Percentiles rank a stretch among this genome's conserved stretches.
Evolutionary conservation across 1,140 invertebrate species (phyloP).

Genomic region (Camponotus pennsylvanicus): DNA sequence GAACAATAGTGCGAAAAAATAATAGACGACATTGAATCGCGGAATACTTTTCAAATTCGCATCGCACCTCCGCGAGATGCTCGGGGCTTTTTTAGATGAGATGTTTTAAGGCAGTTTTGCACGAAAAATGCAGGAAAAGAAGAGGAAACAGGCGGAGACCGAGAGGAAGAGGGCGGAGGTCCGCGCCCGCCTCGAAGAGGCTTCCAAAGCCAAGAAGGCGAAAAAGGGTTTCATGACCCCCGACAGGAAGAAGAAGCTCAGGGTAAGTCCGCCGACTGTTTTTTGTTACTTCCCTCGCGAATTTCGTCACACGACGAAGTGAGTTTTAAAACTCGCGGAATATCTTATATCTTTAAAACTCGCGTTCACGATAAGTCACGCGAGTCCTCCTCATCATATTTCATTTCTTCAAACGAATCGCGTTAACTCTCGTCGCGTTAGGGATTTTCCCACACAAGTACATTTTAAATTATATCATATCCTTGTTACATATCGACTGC

Average conservation of each 20-base stretch:
- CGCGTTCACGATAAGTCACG: slow-evolving; percentile 5
- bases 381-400: slow-evolving; percentile 9
- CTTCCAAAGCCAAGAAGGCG: slow-evolving; percentile 97
- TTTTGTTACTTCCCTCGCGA: slow-evolving; percentile 24
- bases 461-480: slow-evolving; percentile 13
- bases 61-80: slow-evolving; percentile 9
- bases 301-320: background rate
- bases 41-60: slow-evolving; percentile 11
- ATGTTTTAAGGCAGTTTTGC: slow-evolving; percentile 76
- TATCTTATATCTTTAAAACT: slow-evolving; percentile 39
- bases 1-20: slow-evolving; percentile 32
- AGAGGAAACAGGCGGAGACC: slow-evolving; percentile 97
- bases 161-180: slow-evolving; percentile 98
- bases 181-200: slow-evolving; percentile 97
- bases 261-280: slow-evolving; percentile 89
- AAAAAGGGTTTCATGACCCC: slow-evolving; percentile 99
- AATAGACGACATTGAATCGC: slow-evolving; percentile 28
- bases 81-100: slow-evolving; percentile 60
- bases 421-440: background rate
- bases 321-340: background rate
- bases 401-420: background rate
- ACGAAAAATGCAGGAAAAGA: slow-evolving; percentile 91
- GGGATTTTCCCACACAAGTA: background rate
- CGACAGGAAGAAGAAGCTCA: slow-evolving; percentile 99
- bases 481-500: background rate